Conservation (phyloP, 2,113 vertebrate species). For the Tautogolabrus adspersus region DNA sequence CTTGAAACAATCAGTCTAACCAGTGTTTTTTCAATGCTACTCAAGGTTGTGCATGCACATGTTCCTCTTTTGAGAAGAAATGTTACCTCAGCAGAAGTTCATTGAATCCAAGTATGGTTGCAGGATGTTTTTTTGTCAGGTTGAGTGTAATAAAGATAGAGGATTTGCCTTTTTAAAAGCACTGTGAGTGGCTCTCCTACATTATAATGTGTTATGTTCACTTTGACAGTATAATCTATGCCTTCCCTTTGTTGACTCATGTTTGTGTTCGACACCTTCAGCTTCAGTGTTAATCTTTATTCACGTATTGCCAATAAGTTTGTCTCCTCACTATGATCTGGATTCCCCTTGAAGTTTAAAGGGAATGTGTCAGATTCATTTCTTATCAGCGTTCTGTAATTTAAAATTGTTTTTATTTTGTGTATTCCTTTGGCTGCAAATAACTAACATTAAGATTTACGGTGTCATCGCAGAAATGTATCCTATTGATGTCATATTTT, state of each 20-base stretch:
- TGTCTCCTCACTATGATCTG: slow-evolving; percentile 12
- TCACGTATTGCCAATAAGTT: slow-evolving; percentile 18
- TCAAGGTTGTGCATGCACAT: slow-evolving; percentile 11
- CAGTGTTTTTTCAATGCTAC: slow-evolving; percentile 7
- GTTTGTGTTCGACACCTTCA: neutral
- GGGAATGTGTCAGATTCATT: neutral
- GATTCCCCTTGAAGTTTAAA: neutral
- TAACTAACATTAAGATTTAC: neutral
- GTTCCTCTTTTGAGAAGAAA: slow-evolving; percentile 19
- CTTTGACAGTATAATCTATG: slow-evolving; percentile 14
- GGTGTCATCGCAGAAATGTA: neutral
- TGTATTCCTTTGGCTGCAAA: neutral
- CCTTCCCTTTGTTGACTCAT: neutral
- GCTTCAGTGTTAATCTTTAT: neutral
- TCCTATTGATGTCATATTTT: neutral
- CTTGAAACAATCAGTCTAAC: neutral
- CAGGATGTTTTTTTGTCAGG: neutral
- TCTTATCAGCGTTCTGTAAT: neutral
- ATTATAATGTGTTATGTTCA: neutral
- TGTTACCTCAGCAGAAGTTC: slow-evolving; percentile 35
- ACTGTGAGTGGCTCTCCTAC: slow-evolving; percentile 9
- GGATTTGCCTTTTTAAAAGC: slow-evolving; percentile 41
- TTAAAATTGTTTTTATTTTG: neutral
- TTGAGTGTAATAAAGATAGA: slow-evolving; percentile 11
- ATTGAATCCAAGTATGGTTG: neutral